Conservation (phyloP, 2,888 invertebrate species). For the Drosophila formosana region DNA sequence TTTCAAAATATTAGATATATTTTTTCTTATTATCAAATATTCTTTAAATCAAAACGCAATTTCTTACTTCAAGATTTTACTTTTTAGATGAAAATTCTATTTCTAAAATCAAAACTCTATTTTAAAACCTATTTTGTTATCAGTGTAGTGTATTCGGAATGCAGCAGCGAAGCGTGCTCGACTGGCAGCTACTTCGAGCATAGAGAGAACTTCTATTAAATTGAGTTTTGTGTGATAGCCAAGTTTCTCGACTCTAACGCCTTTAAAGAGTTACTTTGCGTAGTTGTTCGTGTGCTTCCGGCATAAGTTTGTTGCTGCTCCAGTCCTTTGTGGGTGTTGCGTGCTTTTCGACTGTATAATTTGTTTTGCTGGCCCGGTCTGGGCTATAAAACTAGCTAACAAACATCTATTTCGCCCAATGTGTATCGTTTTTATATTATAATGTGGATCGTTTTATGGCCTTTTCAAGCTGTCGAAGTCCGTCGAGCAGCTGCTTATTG, state of each 20-base stretch:
- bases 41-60: too few relatives aligned
- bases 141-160: background rate
- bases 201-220: background rate
- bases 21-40: too few relatives aligned
- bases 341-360: slow-evolving; percentile 6
- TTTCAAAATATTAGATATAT: too few relatives aligned
- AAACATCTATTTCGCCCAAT: background rate
- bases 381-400: background rate
- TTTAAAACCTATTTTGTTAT: too few relatives aligned
- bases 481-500: slow-evolving; percentile 63
- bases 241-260: background rate
- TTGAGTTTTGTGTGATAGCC: background rate
- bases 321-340: background rate
- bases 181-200: background rate
- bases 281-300: background rate
- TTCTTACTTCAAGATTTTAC: too few relatives aligned
- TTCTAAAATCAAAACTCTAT: too few relatives aligned
- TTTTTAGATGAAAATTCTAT: too few relatives aligned
- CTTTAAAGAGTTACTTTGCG: background rate
- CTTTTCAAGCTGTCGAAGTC: slow-evolving; percentile 50
- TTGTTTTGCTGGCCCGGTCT: background rate
- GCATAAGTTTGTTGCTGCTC: slow-evolving; percentile 3
- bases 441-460: slow-evolving; percentile 7
- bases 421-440: slow-evolving; percentile 2
- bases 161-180: background rate